Evolutionary conservation across 2,888 invertebrate genomes (phyloP), one percentile per base, ranked within the genome.

Genomic region (Cantharis nigra): DNA sequence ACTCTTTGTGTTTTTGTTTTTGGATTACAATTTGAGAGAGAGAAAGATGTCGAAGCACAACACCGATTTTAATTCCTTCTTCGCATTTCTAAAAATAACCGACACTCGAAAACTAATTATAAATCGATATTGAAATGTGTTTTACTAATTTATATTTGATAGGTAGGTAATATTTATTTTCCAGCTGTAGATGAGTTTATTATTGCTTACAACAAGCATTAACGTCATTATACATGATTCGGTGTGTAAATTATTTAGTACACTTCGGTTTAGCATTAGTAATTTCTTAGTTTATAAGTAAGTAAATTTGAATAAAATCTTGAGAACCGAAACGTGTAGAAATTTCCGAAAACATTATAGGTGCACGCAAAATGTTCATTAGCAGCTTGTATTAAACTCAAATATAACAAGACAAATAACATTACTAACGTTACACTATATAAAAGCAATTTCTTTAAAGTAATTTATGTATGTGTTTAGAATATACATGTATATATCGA

Each of bases 281-380:
- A 49, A 49, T 49, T 49, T 49, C 49, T 49, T 49, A 49, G 49
- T 49, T 49, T 49, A 49, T 49, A 69, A 75, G 33, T 72, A 72
- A 71, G 76, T 76, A 76, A 76, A 76, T 76, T 76, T 72, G 69
- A 65, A 71, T 78, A 70, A 69, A 78, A 72, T 72, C 71, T 65
- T 75, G 73, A 75, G 72, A 78, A 77, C 75, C 74, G 30, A 74
- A 76, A 75, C 72, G 78, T 75, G 76, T 63, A 79, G 78, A 78
- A 79, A 79, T 79, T 80, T 79, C 76, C 65, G 70, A 77, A 79
- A 80, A 78, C 77, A 77, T 71, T 78, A 79, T 75, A 64, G 65
- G 78, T 69, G 71, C 79, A 80, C 80, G 80, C 80, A 72, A 80
- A 75, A 26, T 63, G 72, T 78, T 78, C 79, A 79, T 80, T 80